These are phyloP conservation scores for Cryptus viduatorius DNA, from an alignment of 2,888 invertebrate species.

Conservation along the genomic window DNA sequence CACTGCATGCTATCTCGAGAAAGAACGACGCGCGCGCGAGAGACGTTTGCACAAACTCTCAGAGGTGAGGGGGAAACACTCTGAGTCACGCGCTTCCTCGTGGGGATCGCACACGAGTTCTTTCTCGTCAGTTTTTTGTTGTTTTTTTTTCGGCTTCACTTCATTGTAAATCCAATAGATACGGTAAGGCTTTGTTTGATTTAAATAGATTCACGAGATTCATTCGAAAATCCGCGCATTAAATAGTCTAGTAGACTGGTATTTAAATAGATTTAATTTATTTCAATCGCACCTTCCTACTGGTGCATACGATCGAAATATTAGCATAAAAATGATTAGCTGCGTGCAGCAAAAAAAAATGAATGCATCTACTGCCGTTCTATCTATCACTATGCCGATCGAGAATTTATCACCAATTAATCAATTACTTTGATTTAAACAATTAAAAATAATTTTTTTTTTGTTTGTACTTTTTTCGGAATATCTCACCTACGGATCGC, in stretches of 20 bases:
- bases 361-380: background rate
- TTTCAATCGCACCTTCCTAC: background rate
- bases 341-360: background rate
- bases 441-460: background rate
- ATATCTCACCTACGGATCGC: slow-evolving; percentile 5
- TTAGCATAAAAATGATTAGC: background rate
- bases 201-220: background rate
- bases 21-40: slow-evolving; percentile 3
- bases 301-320: background rate
- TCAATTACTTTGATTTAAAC: background rate
- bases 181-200: background rate
- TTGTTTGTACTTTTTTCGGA: background rate
- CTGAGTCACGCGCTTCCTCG: slow-evolving; percentile 20
- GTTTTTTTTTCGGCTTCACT: background rate
- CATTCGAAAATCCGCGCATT: background rate
- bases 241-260: background rate
- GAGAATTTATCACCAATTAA: background rate
- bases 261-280: background rate
- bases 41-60: slow-evolving; percentile 2
- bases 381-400: background rate
- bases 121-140: background rate
- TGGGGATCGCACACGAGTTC: slow-evolving; percentile 1
- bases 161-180: background rate
- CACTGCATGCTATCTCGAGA: slow-evolving; percentile 15
- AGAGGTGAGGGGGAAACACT: slow-evolving; percentile 15